phyloP scores from a whole-genome alignment of 2,113 vertebrate genomes.

The Dipodomys merriami region DNA sequence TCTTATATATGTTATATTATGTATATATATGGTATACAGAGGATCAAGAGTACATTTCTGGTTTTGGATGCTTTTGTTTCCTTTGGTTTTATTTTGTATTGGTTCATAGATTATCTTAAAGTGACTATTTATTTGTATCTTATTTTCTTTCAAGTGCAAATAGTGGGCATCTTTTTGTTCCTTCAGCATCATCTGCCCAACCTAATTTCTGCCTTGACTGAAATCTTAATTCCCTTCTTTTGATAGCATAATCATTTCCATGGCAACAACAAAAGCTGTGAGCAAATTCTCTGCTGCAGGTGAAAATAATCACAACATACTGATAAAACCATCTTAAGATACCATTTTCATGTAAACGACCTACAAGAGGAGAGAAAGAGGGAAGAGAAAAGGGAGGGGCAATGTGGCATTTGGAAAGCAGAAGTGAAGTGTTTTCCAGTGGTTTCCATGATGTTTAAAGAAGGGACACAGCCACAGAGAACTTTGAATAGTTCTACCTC shows the following conservation, averaged over 20 bases:
- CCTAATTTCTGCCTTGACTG: slow-evolving; percentile 53
- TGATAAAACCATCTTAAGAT: slow-evolving; percentile 68
- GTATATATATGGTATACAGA: too few species aligned
- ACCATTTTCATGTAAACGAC: slow-evolving; percentile 64
- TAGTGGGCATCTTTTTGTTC: neutral
- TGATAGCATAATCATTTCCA: slow-evolving; percentile 66
- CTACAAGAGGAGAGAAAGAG: neutral
- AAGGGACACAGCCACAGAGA: neutral
- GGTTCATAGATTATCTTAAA: neutral
- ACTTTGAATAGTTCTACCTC: neutral
- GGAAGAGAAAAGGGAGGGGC: neutral
- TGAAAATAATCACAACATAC: slow-evolving; percentile 74
- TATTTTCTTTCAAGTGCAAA: slow-evolving; percentile 59
- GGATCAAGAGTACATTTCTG: too few species aligned
- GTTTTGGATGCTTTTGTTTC: too few species aligned
- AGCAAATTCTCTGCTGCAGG: slow-evolving; percentile 42
- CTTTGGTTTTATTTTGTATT: too few species aligned
- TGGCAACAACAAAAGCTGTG: slow-evolving; percentile 64
- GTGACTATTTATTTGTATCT: slow-evolving; percentile 36
- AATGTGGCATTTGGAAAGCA: slow-evolving; percentile 19
- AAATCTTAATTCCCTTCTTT: slow-evolving; percentile 66
- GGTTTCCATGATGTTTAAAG: slow-evolving; percentile 8
- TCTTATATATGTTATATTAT: too few species aligned
- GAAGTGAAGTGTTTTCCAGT: slow-evolving; percentile 1
- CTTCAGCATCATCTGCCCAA: slow-evolving; percentile 45